phyloP scores from a whole-genome alignment of 2,113 vertebrate species.

The Thalassarche chlororhynchos region DNA sequence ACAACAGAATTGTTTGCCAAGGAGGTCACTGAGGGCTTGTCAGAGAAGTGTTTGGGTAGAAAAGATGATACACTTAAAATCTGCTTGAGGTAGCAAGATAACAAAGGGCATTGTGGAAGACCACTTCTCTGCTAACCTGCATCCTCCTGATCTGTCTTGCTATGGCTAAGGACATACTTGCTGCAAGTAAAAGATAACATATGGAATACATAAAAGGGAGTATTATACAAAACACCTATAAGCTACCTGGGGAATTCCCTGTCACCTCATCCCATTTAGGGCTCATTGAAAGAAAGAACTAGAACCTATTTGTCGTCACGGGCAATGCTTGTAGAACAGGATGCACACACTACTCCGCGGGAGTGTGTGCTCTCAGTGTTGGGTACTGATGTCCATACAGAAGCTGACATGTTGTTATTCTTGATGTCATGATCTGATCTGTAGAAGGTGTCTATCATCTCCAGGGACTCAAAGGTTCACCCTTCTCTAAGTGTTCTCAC shows the following conservation, averaged over 20 bases:
- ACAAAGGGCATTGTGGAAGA: background rate
- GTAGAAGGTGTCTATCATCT: background rate
- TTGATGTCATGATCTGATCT: background rate
- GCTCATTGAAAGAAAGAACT: background rate
- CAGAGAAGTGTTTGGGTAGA: background rate
- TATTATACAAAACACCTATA: background rate
- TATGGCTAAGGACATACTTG: background rate
- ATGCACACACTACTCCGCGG: fast-evolving
- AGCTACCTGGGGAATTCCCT: background rate
- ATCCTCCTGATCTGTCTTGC: background rate
- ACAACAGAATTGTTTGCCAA: background rate
- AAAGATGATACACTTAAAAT: background rate
- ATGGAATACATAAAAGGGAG: background rate
- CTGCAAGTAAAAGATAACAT: background rate
- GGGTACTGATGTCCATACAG: background rate
- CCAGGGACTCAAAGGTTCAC: background rate
- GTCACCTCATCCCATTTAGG: background rate
- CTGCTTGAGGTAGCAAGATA: background rate
- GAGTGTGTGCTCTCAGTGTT: background rate
- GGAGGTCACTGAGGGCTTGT: background rate
- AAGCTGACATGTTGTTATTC: background rate
- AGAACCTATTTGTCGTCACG: background rate
- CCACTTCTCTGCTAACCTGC: background rate
- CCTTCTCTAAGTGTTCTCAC: background rate
- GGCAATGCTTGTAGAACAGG: background rate